Evolutionary conservation across 1,140 invertebrate species (phyloP), one percentile per base, ranked within the genome.

Genomic region (Calliphora vicina): DNA sequence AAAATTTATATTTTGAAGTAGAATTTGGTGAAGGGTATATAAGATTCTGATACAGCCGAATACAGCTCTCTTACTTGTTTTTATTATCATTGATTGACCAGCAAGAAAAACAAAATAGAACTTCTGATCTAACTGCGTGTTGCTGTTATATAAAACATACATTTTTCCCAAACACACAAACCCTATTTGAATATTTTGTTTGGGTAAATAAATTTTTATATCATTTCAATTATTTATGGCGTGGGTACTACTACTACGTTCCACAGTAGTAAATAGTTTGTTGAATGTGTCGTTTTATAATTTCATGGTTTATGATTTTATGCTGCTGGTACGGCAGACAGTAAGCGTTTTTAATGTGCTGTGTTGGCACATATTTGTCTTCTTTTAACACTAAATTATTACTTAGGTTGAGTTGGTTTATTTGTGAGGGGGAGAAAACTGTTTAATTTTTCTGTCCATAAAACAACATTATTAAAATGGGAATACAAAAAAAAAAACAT

Each of bases 351-450:
- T 35, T 35, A 35, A 35, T 35, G 35, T 35, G 35, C 35, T n/a
- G 50, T 67, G 61, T 67, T 67, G 61, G 61, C 61, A 67, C 61
- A 67, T 67, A 67, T 67, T 67, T 67, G 61, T 67, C 61, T 67
- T 67, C n/a, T 20, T 67, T 67, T 67, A 23, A 67, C 61, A 25
- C 61, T 12, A 57, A n/a, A n/a, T 67, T 67, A 67, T 25, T 10
- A 67, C 20, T 67, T 67, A 25, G 23, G 17, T 67, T 67, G 9
- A 25, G 20, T 23, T 10, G 8, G 10, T 67, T 8, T 67, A 23
- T 23, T 23, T 1, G 61, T 1, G n/a, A 13, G 1, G 61, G 61
- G 61, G 61, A 9, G 61, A 17, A 57, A 57, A 57, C 57, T 20
- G 23, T 67, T 67, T 23, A 23, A 67, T 57, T 57, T 57, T 57